A percentile compares a stretch with the other conserved stretches of the same genome.
These are phyloP conservation scores for Eugnorisma glareosa DNA, from an alignment of 2,888 invertebrate genomes.

Conservation along the genomic window DNA sequence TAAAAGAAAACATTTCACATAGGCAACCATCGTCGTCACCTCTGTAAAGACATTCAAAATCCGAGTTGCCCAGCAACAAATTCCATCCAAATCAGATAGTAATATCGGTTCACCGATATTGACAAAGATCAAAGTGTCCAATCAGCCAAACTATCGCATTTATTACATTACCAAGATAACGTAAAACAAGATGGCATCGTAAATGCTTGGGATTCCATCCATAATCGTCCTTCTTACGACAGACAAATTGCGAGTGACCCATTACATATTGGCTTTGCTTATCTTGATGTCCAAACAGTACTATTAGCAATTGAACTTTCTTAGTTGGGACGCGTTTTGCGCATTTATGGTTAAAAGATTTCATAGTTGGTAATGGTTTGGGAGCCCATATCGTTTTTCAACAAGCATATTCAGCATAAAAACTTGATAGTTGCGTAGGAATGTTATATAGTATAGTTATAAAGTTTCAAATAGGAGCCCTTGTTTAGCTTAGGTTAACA, in stretches of 20 bases:
- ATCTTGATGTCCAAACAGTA: slow-evolving; percentile 15
- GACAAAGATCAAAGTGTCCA: slow-evolving; percentile 27
- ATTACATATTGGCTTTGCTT: slow-evolving; percentile 44
- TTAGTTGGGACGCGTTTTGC: neutral
- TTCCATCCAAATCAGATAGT: neutral
- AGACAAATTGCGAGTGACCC: slow-evolving; percentile 38
- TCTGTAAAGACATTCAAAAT: neutral
- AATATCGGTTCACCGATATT: neutral
- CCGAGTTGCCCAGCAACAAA: neutral
- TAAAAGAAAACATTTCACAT: neutral
- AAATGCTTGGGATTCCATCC: slow-evolving; percentile 35
- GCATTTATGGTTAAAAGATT: neutral
- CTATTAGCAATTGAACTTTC: slow-evolving; percentile 10
- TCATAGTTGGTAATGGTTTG: neutral
- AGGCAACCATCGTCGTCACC: neutral
- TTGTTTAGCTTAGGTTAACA: too few relatives aligned
- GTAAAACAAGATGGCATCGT: slow-evolving; percentile 28
- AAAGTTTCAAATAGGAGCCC: neutral
- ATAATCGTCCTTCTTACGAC: slow-evolving; percentile 33
- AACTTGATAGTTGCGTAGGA: neutral
- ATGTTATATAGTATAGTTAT: neutral
- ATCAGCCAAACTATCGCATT: slow-evolving; percentile 36
- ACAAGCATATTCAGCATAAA: neutral
- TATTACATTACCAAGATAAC: slow-evolving; percentile 46
- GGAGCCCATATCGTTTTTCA: neutral